These are phyloP conservation scores for Cataglyphis cursor DNA, from an alignment of 2,888 invertebrate species.

Conservation along the genomic window DNA sequence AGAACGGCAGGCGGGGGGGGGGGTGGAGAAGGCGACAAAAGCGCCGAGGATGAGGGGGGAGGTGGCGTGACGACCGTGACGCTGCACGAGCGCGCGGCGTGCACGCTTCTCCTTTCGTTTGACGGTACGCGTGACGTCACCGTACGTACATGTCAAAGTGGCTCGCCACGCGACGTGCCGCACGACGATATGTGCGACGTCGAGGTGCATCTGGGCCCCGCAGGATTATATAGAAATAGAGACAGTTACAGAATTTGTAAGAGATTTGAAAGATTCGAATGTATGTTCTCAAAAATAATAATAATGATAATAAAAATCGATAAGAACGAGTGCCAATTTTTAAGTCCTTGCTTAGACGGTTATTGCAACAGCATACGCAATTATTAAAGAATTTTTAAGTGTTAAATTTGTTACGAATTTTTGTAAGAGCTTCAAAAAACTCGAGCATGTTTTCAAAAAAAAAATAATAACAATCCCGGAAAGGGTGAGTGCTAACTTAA, in stretches of 20 bases:
- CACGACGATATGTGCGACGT: neutral
- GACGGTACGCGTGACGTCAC: conserved; percentile 33
- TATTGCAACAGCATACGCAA: neutral
- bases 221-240: too few species aligned
- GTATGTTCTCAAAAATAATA: neutral
- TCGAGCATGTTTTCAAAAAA: neutral
- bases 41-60: neutral
- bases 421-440: neutral
- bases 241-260: neutral
- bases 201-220: neutral
- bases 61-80: conserved; percentile 40
- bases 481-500: neutral
- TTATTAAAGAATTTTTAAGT: neutral
- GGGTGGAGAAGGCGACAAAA: neutral
- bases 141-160: conserved; percentile 5
- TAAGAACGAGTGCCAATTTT: neutral
- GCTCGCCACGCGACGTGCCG: conserved; percentile 3
- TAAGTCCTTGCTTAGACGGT: neutral
- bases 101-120: conserved; percentile 48
- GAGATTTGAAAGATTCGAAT: neutral
- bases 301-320: neutral
- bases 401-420: neutral
- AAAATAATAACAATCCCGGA: neutral
- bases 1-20: neutral
- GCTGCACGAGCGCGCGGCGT: conserved; percentile 48